Percentiles rank a stretch among this genome's conserved stretches.
These are phyloP conservation scores for Hylomyscus alleni DNA, from an alignment of 2,797 vertebrate genomes.

Conservation along the genomic window DNA sequence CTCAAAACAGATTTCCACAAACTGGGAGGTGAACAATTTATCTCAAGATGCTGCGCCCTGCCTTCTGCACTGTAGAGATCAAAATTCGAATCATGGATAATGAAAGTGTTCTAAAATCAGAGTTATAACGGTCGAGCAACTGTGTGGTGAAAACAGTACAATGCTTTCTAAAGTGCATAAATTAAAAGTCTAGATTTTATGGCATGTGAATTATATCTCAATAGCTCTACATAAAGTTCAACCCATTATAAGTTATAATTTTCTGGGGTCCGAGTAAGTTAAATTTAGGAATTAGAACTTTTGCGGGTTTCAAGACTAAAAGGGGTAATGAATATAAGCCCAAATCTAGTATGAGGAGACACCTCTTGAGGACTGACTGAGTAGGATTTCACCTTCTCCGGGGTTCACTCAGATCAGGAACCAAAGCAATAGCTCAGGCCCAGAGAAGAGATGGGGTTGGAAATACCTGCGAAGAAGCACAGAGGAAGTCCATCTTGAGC, in stretches of 20 bases:
- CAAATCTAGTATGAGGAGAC: not conserved
- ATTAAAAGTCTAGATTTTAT: not conserved
- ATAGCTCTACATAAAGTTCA: not conserved
- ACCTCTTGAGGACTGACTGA: not conserved
- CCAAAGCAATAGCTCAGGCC: not conserved
- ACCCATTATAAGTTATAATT: not conserved
- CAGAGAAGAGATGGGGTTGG: not conserved
- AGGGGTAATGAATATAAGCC: not conserved
- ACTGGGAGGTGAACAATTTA: not conserved
- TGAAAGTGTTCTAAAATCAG: conserved; percentile 42
- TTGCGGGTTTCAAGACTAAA: not conserved
- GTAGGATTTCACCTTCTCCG: not conserved
- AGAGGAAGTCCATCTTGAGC: not conserved
- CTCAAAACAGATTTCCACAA: not conserved
- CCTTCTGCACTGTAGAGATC: not conserved
- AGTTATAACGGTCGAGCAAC: not conserved
- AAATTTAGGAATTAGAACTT: not conserved
- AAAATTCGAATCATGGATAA: not conserved
- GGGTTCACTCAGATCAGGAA: not conserved
- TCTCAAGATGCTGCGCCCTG: not conserved
- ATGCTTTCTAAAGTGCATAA: not conserved
- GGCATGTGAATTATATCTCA: not conserved
- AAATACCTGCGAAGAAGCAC: not conserved
- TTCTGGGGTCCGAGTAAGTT: not conserved
- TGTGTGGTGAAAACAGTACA: not conserved